Base-by-base conservation (phyloP, 2,888 invertebrate species). In the Leucophenga montana region DNA sequence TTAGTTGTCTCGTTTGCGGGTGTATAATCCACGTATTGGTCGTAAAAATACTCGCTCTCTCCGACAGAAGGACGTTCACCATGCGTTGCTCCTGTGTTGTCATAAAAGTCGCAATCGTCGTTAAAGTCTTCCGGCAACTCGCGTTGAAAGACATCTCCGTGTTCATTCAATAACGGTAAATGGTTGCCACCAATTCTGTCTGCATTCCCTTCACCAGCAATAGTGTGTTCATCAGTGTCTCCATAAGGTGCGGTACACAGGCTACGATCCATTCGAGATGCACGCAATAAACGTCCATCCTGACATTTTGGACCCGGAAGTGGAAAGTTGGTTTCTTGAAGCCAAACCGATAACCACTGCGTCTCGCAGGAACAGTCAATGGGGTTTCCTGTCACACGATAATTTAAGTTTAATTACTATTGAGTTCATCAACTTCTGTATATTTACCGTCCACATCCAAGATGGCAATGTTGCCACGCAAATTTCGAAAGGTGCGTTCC, bases 281-380 rank as follows among this genome's bases (percentile, higher is more conserved):
- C 92, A 77, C 93, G 92, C n/a, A 95, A 90, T 14, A 94, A 90
- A 18, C 93, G 92, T 0, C 95, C 95, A 82, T 95, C 95, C 31
- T 92, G 91, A 85, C 95, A 96, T 83, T 92, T 92, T 5, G 95
- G 95, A 3, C 95, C 95, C 0, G 89, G 88, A 78, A 85, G 84
- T 8, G 92, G 91, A 3, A 92, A 90, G 27, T 93, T 92, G 0
- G 93, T 92, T 86, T 95, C 95, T 73, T 93, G 92, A 31, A 95
- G 88, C 95, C 95, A 96, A 3, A 93, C 93, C 78, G 95, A 92
- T 1, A 96, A 89, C 96, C 96, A 96, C 67, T 95, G 90, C 87
- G 95, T 91, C 74, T 92, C 93, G 84, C 96, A 96, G 64, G 94
- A 93, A 85, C 96, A 96, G 22, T 92, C 90, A 73, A 97, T 89